Conservation (phyloP, 2,888 invertebrate species). For the Andrena fulva region DNA sequence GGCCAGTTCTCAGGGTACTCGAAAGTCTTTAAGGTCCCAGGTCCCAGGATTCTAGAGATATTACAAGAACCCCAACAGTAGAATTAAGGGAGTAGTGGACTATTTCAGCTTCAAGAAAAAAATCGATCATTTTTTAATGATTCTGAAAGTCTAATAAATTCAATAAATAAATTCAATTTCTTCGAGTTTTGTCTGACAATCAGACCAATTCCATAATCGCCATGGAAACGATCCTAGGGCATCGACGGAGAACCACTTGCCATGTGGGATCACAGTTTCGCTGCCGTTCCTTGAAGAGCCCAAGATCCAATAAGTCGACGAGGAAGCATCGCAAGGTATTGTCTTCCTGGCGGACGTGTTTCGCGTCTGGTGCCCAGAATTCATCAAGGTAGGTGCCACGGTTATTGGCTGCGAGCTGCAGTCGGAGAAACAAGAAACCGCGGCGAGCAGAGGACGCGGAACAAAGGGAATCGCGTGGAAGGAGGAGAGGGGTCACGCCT, state of each 20-base stretch:
- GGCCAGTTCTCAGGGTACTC: no score
- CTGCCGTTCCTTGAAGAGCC: neutral
- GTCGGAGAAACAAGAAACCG: slow-evolving; percentile 35
- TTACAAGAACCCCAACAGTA: no score
- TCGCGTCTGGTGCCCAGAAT: slow-evolving; percentile 62
- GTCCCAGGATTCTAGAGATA: no score
- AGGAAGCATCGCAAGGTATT: slow-evolving; percentile 51
- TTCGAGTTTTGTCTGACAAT: no score
- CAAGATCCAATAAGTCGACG: slow-evolving; percentile 14
- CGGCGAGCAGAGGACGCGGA: slow-evolving; percentile 25
- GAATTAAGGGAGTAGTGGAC: no score
- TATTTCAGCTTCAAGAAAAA: no score
- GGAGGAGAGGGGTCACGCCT: slow-evolving; percentile 77
- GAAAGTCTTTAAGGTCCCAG: no score
- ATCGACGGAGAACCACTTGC: neutral
- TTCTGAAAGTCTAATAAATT: no score
- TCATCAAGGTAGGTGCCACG: slow-evolving; percentile 76
- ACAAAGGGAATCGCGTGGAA: slow-evolving; percentile 58
- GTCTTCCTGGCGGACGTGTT: slow-evolving; percentile 26
- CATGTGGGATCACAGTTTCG: neutral
- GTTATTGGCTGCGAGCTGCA: slow-evolving; percentile 60
- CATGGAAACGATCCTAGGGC: neutral
- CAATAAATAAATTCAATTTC: no score
- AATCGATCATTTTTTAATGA: no score
- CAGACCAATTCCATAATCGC: neutral